Evolutionary conservation across 2,797 vertebrate species (phyloP).

Genomic region (Pipistrellus pipistrellus): DNA sequence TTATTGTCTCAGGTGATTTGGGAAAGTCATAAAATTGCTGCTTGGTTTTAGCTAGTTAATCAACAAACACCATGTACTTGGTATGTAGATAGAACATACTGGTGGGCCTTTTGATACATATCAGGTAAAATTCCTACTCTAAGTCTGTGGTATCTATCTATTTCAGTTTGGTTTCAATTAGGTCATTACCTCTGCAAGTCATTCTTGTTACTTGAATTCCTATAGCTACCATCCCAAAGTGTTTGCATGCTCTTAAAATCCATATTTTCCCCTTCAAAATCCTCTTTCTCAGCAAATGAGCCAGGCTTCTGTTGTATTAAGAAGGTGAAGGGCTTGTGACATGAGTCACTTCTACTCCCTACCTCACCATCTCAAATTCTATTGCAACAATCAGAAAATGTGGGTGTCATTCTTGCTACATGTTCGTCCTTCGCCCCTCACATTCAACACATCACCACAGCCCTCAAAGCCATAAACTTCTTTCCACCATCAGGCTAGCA

Average conservation of each 20-base stretch:
- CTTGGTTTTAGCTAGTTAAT: slow-evolving; percentile 15
- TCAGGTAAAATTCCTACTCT: not conserved
- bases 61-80: not conserved
- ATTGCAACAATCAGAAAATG: fast-evolving
- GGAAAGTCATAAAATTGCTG: not conserved
- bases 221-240: slow-evolving; percentile 1
- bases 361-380: not conserved
- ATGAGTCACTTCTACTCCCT: not conserved
- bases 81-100: fast-evolving
- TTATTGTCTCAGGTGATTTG: fast-evolving
- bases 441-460: not conserved
- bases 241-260: not conserved
- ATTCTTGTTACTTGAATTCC: not conserved
- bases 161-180: not conserved
- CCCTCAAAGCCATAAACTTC: too few relatives aligned
- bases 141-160: not conserved
- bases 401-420: not conserved
- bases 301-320: not conserved
- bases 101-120: not conserved
- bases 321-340: not conserved
- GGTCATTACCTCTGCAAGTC: not conserved
- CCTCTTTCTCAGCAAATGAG: not conserved
- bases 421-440: not conserved
- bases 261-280: not conserved
- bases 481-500: not conserved